Percentiles rank a stretch among this genome's conserved stretches.
phyloP scores from a whole-genome alignment of 2,888 invertebrate genomes.

The Aelia acuminata region DNA sequence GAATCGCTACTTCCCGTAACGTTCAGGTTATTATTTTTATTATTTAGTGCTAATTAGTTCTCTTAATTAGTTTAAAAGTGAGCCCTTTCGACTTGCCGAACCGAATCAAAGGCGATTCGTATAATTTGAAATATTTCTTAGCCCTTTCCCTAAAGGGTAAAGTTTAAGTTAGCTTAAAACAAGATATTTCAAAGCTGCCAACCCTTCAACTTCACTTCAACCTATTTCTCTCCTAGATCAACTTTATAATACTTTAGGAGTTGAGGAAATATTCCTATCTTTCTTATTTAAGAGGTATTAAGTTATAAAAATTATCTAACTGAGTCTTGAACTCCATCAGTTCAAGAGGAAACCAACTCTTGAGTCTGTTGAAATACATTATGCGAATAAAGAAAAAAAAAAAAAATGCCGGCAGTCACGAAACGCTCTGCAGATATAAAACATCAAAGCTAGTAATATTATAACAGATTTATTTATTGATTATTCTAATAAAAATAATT shows the following conservation, averaged over 20 bases:
- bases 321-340: too few species aligned
- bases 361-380: too few species aligned
- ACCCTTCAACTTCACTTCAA: not conserved
- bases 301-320: not conserved
- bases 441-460: too few species aligned
- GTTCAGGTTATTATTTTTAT: not conserved
- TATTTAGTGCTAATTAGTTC: not conserved
- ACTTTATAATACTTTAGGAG: not conserved
- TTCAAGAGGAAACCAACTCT: too few species aligned
- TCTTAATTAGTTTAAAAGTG: not conserved
- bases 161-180: not conserved
- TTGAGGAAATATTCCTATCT: not conserved
- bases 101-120: not conserved
- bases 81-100: not conserved
- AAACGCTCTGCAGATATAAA: too few species aligned
- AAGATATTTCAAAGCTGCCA: not conserved
- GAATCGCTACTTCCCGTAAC: not conserved
- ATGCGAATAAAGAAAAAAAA: too few species aligned
- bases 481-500: too few species aligned
- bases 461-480: too few species aligned
- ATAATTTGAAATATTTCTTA: conserved; percentile 7
- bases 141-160: not conserved
- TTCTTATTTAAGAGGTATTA: not conserved
- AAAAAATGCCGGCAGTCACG: too few species aligned
- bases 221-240: not conserved